Evolutionary conservation across 2,113 vertebrate genomes (phyloP), one percentile per base, ranked within the genome.

Genomic region (Phoxinus phoxinus): DNA sequence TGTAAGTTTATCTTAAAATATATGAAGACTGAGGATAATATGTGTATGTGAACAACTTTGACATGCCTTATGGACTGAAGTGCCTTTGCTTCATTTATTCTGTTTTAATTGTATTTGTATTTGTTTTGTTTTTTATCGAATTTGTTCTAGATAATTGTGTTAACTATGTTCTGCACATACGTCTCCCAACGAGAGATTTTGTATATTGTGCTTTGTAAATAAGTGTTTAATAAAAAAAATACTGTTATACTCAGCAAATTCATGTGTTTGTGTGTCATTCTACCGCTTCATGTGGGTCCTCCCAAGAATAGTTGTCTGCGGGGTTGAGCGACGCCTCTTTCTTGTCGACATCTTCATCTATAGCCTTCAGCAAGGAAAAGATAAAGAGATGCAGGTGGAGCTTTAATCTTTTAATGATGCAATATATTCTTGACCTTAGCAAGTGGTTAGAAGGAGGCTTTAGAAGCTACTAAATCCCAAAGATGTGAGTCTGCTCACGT

Each of bases 231-330:
- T n/a, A n/a, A n/a, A n/a, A n/a, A n/a, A n/a, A n/a, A 21, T 21
- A 32, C 65, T 41, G 21, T 41, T 9, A 41, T 12, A 41, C 35
- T 4, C 35, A 41, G 35, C 0, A 1, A 69, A 21, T 69, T 69
- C 1, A 19, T 30, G 19, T 69, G 67, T 69, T 37, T 0, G 0
- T 21, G 12, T n/a, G 37, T 44, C 67, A 23, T 37, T 73, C 1
- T 96, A 97, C 98, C 96, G 98, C 95, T 59, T 92, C 86, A 84
- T 95, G 96, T 9, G 94, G 94, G 86, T 96, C 93, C 86, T 91
- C 90, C 80, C 51, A 63, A 15, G 58, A 72, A 84, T 82, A 71
- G 41, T 87, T 91, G 87, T 93, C 93, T 74, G 75, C 44, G 15
- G 30, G 23, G 27, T 84, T 84, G 30, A 82, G 88, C 23, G 82